Evolutionary conservation across 2,888 invertebrate genomes (phyloP).

Genomic region (Chymomyza fuscimana): DNA sequence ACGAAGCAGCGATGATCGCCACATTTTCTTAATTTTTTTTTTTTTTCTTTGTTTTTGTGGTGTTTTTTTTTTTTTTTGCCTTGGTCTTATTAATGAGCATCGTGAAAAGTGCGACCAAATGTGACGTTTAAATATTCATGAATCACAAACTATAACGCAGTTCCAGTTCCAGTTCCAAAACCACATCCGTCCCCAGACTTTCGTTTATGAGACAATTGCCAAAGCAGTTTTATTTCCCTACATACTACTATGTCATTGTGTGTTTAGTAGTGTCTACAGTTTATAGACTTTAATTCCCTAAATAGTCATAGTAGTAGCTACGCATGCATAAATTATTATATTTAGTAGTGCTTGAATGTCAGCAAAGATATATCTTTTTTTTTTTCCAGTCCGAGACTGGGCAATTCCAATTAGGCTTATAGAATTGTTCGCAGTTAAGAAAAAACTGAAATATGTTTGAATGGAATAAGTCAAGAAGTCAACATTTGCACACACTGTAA

Average conservation of each 20-base stretch:
- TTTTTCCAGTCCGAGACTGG: no score
- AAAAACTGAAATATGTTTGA: no score
- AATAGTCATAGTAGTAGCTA: neutral
- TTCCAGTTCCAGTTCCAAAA: constrained; percentile 44
- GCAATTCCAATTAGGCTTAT: no score
- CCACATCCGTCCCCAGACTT: constrained; percentile 61
- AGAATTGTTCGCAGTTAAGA: no score
- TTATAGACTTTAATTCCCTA: neutral
- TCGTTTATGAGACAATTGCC: constrained; percentile 48
- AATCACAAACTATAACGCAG: constrained; percentile 72
- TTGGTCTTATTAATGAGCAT: constrained; percentile 75
- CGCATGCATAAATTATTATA: neutral
- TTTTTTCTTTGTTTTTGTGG: constrained; percentile 19
- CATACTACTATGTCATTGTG: constrained; percentile 15
- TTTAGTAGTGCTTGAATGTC: neutral
- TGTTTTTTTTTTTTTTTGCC: constrained; percentile 30
- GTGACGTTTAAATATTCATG: constrained; percentile 80
- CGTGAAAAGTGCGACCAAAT: constrained; percentile 78
- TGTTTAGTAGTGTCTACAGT: neutral
- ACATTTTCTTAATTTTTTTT: constrained; percentile 63
- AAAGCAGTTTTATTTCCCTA: constrained; percentile 24
- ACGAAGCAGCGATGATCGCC: constrained; percentile 61
- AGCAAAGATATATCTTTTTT: neutral
- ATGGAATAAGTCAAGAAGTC: no score
- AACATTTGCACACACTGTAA: no score